Percentiles rank a stretch among this genome's conserved stretches.
Evolutionary conservation across 1,140 invertebrate genomes (phyloP).

Genomic region (Heliconius congener): DNA sequence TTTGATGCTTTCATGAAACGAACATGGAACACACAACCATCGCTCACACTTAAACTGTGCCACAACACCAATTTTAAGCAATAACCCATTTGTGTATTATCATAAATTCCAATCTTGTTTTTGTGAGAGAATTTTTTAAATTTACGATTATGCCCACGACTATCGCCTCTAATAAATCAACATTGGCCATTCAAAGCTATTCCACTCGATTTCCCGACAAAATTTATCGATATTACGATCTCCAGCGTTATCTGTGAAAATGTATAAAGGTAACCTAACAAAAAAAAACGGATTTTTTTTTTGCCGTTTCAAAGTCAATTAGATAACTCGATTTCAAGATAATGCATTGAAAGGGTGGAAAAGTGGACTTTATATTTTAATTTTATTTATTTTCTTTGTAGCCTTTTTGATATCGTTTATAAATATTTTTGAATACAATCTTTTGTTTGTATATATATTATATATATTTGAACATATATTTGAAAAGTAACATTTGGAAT

Average conservation of each 20-base stretch:
- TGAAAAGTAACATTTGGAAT: background rate
- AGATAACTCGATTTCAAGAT: slow-evolving; percentile 32
- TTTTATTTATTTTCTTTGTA: background rate
- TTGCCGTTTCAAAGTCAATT: slow-evolving; percentile 26
- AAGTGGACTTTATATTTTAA: background rate
- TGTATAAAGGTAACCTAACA: slow-evolving; percentile 43
- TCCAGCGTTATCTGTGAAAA: slow-evolving; percentile 50
- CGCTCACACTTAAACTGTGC: background rate
- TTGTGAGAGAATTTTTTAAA: slow-evolving; percentile 41
- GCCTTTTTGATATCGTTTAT: background rate
- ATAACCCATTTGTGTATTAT: slow-evolving; percentile 37
- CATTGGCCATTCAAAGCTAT: slow-evolving; percentile 51
- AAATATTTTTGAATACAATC: background rate
- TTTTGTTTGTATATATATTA: background rate
- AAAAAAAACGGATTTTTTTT: slow-evolving; percentile 4
- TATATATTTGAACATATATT: background rate
- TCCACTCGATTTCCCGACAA: slow-evolving; percentile 50
- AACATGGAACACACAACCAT: background rate
- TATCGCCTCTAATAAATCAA: slow-evolving; percentile 54
- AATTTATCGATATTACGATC: slow-evolving; percentile 55
- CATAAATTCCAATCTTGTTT: slow-evolving; percentile 45
- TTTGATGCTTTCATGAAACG: background rate
- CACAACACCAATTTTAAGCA: slow-evolving; percentile 1
- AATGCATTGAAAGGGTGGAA: slow-evolving; percentile 18
- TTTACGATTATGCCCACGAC: slow-evolving; percentile 44